phyloP scores from a whole-genome alignment of 2,113 vertebrate species.

The Periophthalmodon schlosseri region DNA sequence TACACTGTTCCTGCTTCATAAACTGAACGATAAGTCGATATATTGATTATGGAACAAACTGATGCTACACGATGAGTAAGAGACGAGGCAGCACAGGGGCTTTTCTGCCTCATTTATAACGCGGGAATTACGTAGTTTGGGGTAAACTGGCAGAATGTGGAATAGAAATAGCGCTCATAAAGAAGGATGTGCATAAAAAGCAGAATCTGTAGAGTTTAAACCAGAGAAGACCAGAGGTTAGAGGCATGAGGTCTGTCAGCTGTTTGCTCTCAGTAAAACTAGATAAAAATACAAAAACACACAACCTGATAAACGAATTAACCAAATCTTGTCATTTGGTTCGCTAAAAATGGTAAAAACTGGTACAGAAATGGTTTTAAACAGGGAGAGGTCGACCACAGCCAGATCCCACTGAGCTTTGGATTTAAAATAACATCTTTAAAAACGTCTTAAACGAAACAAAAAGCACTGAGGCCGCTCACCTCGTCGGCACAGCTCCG shows the following conservation, averaged over 20 bases:
- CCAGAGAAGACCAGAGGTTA: conserved; percentile 15
- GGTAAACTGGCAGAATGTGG: neutral
- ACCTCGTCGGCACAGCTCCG: conserved; percentile 64
- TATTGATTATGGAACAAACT: too few species aligned
- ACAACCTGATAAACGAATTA: neutral
- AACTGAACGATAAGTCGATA: too few species aligned
- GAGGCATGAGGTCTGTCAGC: neutral
- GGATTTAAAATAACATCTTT: neutral
- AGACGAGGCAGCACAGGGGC: too few species aligned
- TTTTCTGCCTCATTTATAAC: neutral
- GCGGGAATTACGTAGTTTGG: neutral
- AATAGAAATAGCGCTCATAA: neutral
- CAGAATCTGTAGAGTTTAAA: neutral
- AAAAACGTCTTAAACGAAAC: neutral
- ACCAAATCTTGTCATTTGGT: neutral
- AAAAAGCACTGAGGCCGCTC: conserved; percentile 46
- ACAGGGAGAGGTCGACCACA: neutral
- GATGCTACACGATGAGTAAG: too few species aligned
- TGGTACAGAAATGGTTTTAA: neutral
- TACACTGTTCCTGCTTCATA: too few species aligned
- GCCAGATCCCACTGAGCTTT: neutral
- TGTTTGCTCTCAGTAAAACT: neutral
- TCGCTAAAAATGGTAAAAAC: neutral
- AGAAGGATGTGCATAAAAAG: neutral
- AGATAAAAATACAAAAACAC: neutral